These are phyloP conservation scores for Lithosia quadra DNA, from an alignment of 2,888 invertebrate species.

Conservation along the genomic window DNA sequence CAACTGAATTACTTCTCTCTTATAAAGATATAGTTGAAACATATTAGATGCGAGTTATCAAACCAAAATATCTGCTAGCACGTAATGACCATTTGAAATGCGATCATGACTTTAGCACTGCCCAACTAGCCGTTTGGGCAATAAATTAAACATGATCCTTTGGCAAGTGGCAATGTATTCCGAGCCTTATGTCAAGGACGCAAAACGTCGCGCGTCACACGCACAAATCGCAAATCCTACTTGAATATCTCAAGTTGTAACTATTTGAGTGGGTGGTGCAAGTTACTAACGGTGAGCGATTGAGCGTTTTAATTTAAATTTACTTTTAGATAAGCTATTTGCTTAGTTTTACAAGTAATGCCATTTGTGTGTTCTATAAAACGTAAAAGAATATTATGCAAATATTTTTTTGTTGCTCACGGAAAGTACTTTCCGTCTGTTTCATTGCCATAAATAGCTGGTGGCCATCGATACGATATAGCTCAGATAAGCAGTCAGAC, in stretches of 20 bases:
- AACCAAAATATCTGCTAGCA: slow-evolving; percentile 5
- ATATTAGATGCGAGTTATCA: not conserved
- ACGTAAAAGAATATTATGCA: no score
- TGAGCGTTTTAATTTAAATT: no score
- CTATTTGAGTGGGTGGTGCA: slow-evolving; percentile 60
- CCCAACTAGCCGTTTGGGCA: slow-evolving; percentile 44
- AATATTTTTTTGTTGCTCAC: no score
- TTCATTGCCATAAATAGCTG: no score
- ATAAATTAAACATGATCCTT: slow-evolving; percentile 55
- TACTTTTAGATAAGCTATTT: no score
- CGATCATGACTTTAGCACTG: slow-evolving; percentile 49
- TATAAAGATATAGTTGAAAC: not conserved
- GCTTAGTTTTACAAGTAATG: no score
- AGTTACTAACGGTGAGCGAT: slow-evolving; percentile 45
- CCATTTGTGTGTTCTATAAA: no score
- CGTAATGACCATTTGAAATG: slow-evolving; percentile 45
- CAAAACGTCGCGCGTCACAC: slow-evolving; percentile 37
- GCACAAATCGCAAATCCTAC: slow-evolving; percentile 62
- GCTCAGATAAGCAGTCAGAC: no score
- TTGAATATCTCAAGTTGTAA: slow-evolving; percentile 71
- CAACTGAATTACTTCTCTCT: no score
- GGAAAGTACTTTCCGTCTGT: no score
- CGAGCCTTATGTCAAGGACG: slow-evolving; percentile 51
- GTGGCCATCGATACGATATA: no score
- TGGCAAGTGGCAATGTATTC: slow-evolving; percentile 47